Percentiles rank a stretch among this genome's conserved stretches.
Evolutionary conservation across 1,140 invertebrate genomes (phyloP).

Genomic region (Drosophila azteca): DNA sequence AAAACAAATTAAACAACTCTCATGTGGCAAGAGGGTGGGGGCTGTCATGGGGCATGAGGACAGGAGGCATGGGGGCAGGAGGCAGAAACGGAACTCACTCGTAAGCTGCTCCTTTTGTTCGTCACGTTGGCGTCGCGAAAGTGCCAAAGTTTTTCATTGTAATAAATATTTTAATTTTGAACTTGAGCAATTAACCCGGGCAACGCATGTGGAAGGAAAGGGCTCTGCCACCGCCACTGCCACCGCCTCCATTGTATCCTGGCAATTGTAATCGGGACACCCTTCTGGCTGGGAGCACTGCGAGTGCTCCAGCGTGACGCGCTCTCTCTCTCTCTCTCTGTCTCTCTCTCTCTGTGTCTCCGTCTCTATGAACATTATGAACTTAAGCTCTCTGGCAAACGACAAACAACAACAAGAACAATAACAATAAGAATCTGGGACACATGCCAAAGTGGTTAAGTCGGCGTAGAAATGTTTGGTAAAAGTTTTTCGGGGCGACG

Average conservation of each 20-base stretch:
- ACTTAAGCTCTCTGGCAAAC: constrained; percentile 61
- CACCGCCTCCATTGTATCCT: constrained; percentile 35
- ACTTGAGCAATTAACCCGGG: constrained; percentile 80
- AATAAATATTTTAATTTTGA: constrained; percentile 82
- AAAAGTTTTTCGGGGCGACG: constrained; percentile 68
- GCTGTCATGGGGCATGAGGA: not conserved
- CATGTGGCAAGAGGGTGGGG: constrained; percentile 6
- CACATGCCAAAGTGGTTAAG: constrained; percentile 76
- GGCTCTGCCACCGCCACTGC: not conserved
- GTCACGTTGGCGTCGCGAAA: constrained; percentile 75
- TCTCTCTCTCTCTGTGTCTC: constrained; percentile 38
- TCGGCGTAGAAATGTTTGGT: constrained; percentile 51
- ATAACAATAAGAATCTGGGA: constrained; percentile 71
- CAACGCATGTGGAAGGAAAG: constrained; percentile 65
- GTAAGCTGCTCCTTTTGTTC: constrained; percentile 63
- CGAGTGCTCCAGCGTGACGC: too few relatives aligned
- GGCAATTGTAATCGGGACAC: constrained; percentile 55
- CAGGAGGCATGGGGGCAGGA: constrained; percentile 1
- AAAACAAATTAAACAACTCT: constrained; percentile 54
- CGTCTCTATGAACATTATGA: constrained; percentile 65
- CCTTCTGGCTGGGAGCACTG: not conserved
- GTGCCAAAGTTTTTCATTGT: constrained; percentile 81
- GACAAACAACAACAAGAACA: constrained; percentile 48
- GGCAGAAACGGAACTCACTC: constrained; percentile 32
- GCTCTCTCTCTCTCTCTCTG: constrained; percentile 31